Base-by-base conservation (phyloP, 2,113 vertebrate genomes). In the Campylorhamphus procurvoides region DNA sequence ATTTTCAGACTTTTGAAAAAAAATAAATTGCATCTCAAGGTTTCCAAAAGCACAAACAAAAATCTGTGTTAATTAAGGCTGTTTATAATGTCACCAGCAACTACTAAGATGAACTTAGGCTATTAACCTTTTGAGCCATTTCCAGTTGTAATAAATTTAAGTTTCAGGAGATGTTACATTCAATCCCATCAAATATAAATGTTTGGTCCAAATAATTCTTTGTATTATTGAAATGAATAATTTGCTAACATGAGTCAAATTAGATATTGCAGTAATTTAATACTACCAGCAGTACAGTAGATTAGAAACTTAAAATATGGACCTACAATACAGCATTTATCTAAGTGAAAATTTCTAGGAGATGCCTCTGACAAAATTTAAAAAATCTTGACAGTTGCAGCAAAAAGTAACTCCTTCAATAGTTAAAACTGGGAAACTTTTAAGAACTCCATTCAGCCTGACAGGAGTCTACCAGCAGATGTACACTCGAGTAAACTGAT, bases 401-500 rank as follows among this genome's bases (percentile, higher is more conserved):
- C 11, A 89, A 18, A 37, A 53, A 64, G 3, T 10, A 50, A 46
- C 6, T 40, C 16, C 20, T 40, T 42, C 40, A 84, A 31, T 23
- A 66, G 14, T 15, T 58, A 53, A 64, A 80, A 47, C 25, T n/a
- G 18, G 6, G 10, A 72, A 28, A 33, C 40, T 42, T 13, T 60
- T 6, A 62, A n/a, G 27, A 62, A 44, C 18, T 66, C 73, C 0
- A 49, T 52, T 69, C 15, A 39, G n/a, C 7, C 40, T 49, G 53
- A 73, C 27, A 46, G 0, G 0, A 55, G 18, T 6, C 63, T 62
- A 20, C 11, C 23, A 68, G 52, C 52, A 89, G n/a, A 47, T 1
- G 4, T 2, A 40, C 12, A 31, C 14, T 11, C 0, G 0, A 84
- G 31, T 28, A 71, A 53, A 50, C 17, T n/a, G 39, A 50, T 7